phyloP scores from a whole-genome alignment of 2,113 vertebrate genomes.

The Hemicordylus capensis region DNA sequence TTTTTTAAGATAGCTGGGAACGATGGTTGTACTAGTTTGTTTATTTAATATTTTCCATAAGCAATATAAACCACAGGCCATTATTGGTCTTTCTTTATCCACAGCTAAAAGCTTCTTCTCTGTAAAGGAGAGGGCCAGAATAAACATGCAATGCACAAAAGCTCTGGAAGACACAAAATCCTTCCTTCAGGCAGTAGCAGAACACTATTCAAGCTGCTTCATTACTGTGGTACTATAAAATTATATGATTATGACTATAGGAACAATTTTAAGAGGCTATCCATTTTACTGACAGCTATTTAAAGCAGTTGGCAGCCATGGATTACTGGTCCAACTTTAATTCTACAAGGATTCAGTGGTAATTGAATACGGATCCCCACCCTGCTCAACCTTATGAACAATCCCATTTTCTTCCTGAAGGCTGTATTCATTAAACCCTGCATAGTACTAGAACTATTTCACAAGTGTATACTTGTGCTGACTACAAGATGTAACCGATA shows the following conservation, averaged over 20 bases:
- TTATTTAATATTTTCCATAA: neutral
- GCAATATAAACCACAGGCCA: neutral
- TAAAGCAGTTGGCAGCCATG: constrained; percentile 25
- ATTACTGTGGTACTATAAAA: neutral
- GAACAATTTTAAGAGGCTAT: constrained; percentile 17
- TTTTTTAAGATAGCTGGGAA: fast-evolving
- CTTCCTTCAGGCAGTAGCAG: neutral
- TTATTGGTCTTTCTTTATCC: neutral
- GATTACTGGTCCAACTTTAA: neutral
- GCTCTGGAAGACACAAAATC: neutral
- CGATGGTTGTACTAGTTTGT: neutral
- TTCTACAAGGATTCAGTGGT: neutral
- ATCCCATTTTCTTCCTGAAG: neutral
- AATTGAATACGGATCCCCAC: neutral
- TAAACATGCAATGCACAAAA: neutral
- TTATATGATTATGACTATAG: constrained; percentile 26
- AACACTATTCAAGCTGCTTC: neutral
- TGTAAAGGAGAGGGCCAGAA: fast-evolving
- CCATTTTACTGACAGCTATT: constrained; percentile 13
- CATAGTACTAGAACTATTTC: neutral
- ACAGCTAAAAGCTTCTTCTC: neutral
- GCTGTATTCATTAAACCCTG: neutral
- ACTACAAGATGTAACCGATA: neutral
- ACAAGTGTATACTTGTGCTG: neutral
- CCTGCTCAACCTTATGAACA: neutral